Evolutionary conservation across 2,113 vertebrate species (phyloP).

Genomic region (Stigmatopora argus): DNA sequence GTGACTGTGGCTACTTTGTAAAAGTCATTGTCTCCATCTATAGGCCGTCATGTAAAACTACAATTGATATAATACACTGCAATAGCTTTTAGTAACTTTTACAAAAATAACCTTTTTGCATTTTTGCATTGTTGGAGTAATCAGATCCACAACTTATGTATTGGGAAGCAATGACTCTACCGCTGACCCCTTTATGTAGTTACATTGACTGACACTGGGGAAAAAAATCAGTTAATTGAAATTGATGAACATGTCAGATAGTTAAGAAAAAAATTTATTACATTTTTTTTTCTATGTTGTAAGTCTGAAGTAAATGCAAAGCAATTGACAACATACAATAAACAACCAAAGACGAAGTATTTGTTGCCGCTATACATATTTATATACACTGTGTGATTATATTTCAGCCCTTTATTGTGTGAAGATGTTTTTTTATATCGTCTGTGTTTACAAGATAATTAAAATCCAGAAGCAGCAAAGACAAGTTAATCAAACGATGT

Average conservation of each 20-base stretch:
- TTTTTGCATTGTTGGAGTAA: no score
- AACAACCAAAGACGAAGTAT: constrained; percentile 24
- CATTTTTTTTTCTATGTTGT: constrained; percentile 36
- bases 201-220: background rate
- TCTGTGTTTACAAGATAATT: constrained; percentile 13
- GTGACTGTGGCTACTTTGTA: constrained; percentile 1
- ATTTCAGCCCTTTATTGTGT: constrained; percentile 27
- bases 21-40: constrained; percentile 71
- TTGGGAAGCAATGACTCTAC: no score
- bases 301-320: constrained; percentile 53
- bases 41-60: constrained; percentile 30
- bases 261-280: constrained; percentile 2
- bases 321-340: constrained; percentile 38
- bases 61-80: background rate
- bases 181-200: background rate
- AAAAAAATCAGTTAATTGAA: background rate
- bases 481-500: constrained; percentile 17
- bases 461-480: constrained; percentile 16
- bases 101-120: background rate
- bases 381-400: constrained; percentile 59
- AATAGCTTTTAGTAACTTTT: background rate
- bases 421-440: constrained; percentile 7
- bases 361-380: constrained; percentile 56
- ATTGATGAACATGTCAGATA: constrained; percentile 3
- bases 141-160: no score